Evolutionary conservation across 2,888 invertebrate genomes (phyloP), one percentile per base, ranked within the genome.

Genomic region (Pterobdella sp.): DNA sequence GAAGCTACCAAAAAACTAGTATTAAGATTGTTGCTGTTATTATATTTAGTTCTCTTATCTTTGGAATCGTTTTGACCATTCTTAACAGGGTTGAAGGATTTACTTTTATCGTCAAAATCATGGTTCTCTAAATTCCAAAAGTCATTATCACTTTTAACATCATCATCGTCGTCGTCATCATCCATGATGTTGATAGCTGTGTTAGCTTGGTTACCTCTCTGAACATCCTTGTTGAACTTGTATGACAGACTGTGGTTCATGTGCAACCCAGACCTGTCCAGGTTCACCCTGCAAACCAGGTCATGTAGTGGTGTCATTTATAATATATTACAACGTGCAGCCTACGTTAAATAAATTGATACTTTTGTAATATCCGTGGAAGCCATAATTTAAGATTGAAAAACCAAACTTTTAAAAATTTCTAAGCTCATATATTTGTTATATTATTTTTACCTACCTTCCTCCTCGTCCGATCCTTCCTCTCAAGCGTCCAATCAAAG

Each of bases 401-500:
- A n/a, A n/a, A n/a, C n/a, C n/a, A n/a, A n/a, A n/a, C n/a, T n/a
- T n/a, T n/a, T n/a, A n/a, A n/a, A n/a, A n/a, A n/a, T n/a, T n/a
- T n/a, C n/a, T n/a, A n/a, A n/a, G n/a, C n/a, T n/a, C n/a, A n/a
- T n/a, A n/a, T n/a, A n/a, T n/a, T n/a, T n/a, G n/a, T n/a, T n/a
- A 7, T 42, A 7, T 42, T 42, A 42, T 7, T 42, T 22, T n/a
- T 37, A 31, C 52, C 26, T 29, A 71, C 71, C 71, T 71, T 60
- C 71, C 71, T 52, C 71, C 71, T 63, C 71, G 60, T 71, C 71
- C 71, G 32, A 63, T 34, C 35, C 71, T 60, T 56, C 56, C 56
- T 32, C 71, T 71, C 31, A 71, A n/a, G 4, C 36, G 60, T 35
- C 71, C 71, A 35, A 60, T 35, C 34, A n/a, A 14, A 10, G 18